A percentile compares a stretch with the other conserved stretches of the same genome.
These are phyloP conservation scores for Hirtodrosophila duncani DNA, from an alignment of 2,888 invertebrate species.

Conservation along the genomic window DNA sequence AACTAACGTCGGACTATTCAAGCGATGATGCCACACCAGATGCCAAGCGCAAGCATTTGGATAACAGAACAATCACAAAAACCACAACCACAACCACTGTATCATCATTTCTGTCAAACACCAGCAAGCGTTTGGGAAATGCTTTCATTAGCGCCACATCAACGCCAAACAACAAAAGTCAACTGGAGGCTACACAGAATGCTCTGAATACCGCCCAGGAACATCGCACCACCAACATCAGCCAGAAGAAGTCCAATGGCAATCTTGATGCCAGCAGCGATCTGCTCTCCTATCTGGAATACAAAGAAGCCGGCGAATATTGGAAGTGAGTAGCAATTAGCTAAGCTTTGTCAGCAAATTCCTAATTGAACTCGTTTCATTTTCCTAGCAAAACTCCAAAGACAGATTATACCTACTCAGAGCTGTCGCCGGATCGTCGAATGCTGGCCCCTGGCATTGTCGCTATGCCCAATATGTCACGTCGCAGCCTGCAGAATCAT, in stretches of 20 bases:
- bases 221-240: conserved; percentile 29
- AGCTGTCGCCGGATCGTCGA: conserved; percentile 88
- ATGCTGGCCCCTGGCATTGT: conserved; percentile 88
- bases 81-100: conserved; percentile 27
- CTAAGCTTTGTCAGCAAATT: not conserved
- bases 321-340: conserved; percentile 85
- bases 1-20: conserved; percentile 80
- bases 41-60: conserved; percentile 27
- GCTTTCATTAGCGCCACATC: conserved; percentile 54
- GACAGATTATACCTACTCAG: conserved; percentile 94
- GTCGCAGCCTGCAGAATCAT: conserved; percentile 83
- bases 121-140: conserved; percentile 33
- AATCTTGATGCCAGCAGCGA: conserved; percentile 47
- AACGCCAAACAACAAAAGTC: conserved; percentile 62
- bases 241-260: conserved; percentile 41
- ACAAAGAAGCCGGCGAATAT: conserved; percentile 88
- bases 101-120: conserved; percentile 41
- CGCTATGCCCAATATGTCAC: conserved; percentile 94
- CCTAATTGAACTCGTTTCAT: not conserved
- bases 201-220: conserved; percentile 70
- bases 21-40: conserved; percentile 80
- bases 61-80: not conserved
- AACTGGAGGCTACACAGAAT: conserved; percentile 73
- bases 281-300: conserved; percentile 85
- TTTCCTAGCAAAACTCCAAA: conserved; percentile 87